Evolutionary conservation across 2,797 vertebrate genomes (phyloP).

Genomic region (Emydoidea blandingii): DNA sequence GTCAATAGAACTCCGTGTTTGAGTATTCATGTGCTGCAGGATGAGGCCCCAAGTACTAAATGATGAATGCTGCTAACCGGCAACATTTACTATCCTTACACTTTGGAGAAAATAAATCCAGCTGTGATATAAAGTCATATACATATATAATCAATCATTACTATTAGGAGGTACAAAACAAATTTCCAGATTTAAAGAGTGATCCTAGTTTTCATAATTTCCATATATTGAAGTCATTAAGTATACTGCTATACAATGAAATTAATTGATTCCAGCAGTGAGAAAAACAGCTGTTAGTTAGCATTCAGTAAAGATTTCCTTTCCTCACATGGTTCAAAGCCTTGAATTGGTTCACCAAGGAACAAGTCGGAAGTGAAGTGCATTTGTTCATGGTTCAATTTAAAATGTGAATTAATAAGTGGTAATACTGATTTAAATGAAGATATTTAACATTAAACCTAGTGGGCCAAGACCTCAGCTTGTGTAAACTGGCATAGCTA

Average conservation of each 20-base stretch:
- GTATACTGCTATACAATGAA: constrained; percentile 45
- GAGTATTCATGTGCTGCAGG: not conserved
- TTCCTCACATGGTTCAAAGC: constrained; percentile 46
- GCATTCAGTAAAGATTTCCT: constrained; percentile 58
- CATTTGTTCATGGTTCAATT: constrained; percentile 48
- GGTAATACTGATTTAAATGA: constrained; percentile 44
- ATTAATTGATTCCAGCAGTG: constrained; percentile 41
- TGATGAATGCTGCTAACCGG: fast-evolving
- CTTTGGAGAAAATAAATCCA: not conserved
- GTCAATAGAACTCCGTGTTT: not conserved
- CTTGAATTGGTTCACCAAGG: constrained; percentile 65
- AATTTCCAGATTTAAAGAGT: not conserved
- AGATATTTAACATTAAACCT: constrained; percentile 10
- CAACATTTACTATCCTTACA: fast-evolving
- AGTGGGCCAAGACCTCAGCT: not conserved
- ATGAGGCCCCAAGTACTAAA: not conserved
- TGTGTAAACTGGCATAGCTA: not conserved
- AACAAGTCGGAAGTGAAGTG: constrained; percentile 50
- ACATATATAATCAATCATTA: not conserved
- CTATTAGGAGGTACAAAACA: not conserved
- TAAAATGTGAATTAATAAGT: constrained; percentile 41
- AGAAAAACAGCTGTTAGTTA: constrained; percentile 65
- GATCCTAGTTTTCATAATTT: constrained; percentile 41
- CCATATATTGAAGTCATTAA: constrained; percentile 23
- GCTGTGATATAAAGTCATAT: not conserved